Conservation (phyloP, 2,888 invertebrate genomes). For the Acrocyrtus sp. region DNA sequence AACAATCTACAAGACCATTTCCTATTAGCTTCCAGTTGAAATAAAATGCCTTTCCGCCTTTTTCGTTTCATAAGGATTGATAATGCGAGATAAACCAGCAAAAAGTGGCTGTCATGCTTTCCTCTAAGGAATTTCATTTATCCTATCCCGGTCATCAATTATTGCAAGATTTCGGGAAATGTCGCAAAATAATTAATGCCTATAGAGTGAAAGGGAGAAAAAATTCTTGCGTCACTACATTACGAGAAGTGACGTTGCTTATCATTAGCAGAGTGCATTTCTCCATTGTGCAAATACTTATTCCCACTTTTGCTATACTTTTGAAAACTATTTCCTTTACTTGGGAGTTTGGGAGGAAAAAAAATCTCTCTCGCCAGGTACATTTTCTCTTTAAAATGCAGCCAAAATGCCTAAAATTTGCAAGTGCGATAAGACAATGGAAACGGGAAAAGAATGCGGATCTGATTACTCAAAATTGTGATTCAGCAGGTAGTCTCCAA, state of each 20-base stretch:
- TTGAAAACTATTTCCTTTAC: not conserved
- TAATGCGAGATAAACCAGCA: too few species aligned
- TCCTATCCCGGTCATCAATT: not conserved
- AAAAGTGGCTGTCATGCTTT: conserved; percentile 24
- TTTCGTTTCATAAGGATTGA: too few species aligned
- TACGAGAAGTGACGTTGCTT: not conserved
- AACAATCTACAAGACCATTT: not conserved
- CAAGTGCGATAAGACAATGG: too few species aligned
- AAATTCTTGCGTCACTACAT: not conserved
- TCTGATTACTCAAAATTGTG: too few species aligned
- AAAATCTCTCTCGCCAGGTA: not conserved
- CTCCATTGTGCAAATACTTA: not conserved
- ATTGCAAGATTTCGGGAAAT: conserved; percentile 7
- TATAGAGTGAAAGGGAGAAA: too few species aligned
- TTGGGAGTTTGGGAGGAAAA: not conserved
- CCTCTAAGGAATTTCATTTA: not conserved
- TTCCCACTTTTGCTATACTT: not conserved
- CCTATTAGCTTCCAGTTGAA: not conserved
- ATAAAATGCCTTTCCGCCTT: not conserved
- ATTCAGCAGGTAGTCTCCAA: too few species aligned
- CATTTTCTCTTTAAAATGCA: not conserved
- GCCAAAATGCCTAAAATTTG: too few species aligned
- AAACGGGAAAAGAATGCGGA: too few species aligned
- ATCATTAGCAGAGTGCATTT: not conserved
- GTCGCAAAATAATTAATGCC: conserved; percentile 5